phyloP scores from a whole-genome alignment of 2,113 vertebrate genomes.

The Smithornis capensis region DNA sequence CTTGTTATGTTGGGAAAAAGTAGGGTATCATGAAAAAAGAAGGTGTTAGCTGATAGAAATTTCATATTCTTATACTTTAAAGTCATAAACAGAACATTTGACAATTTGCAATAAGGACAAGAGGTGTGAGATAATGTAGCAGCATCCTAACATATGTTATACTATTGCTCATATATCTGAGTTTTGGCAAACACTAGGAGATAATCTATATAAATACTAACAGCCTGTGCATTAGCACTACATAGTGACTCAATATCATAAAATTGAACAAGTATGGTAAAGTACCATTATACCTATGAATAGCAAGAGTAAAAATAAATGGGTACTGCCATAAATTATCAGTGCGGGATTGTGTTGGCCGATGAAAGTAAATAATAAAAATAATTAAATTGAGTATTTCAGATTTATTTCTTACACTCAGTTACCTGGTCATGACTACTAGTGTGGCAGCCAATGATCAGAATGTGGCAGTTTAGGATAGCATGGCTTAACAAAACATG shows the following conservation, averaged over 20 bases:
- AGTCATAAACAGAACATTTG: constrained; percentile 33
- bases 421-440: background rate
- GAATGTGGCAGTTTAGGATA: too few relatives aligned
- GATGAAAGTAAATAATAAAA: background rate
- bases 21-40: background rate
- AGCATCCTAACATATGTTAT: constrained; percentile 46
- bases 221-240: background rate
- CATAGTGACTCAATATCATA: background rate
- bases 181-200: constrained; percentile 15
- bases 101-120: constrained; percentile 38
- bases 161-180: constrained; percentile 39
- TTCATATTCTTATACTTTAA: background rate
- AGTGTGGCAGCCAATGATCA: too few relatives aligned
- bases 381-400: background rate
- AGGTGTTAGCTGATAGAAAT: constrained; percentile 44
- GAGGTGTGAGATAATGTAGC: constrained; percentile 31
- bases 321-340: background rate
- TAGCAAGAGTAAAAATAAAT: background rate
- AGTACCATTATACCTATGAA: background rate
- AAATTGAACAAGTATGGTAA: background rate
- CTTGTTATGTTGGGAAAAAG: background rate
- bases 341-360: background rate
- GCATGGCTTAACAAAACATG: too few relatives aligned
- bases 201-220: constrained; percentile 9
- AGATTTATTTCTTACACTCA: background rate